A percentile compares a stretch with the other conserved stretches of the same genome.
These are phyloP conservation scores for Phyllotreta striolata DNA, from an alignment of 2,888 invertebrate genomes.

Conservation along the genomic window DNA sequence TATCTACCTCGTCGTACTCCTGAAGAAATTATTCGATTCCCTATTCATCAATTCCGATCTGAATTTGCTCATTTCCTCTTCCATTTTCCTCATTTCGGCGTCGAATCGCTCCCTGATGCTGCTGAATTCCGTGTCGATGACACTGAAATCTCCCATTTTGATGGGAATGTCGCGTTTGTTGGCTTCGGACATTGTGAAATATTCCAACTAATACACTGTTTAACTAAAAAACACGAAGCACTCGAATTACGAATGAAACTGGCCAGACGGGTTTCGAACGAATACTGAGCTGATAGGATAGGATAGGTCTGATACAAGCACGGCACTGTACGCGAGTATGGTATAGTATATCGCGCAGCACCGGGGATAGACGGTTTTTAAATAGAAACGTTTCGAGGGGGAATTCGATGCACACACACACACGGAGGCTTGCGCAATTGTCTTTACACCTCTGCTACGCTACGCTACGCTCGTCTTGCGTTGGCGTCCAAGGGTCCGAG, in stretches of 20 bases:
- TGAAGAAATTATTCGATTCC: constrained; percentile 91
- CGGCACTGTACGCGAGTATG: constrained; percentile 23
- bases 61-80: constrained; percentile 97
- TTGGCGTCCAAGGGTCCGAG: constrained; percentile 8
- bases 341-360: constrained; percentile 28
- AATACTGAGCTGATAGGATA: background rate
- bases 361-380: constrained; percentile 52
- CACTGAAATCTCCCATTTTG: constrained; percentile 92
- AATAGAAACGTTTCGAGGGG: constrained; percentile 54
- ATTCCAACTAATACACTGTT: constrained; percentile 21
- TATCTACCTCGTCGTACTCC: constrained; percentile 83
- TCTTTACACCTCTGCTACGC: constrained; percentile 31
- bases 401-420: constrained; percentile 16
- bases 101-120: constrained; percentile 95
- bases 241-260: background rate
- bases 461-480: too few relatives aligned
- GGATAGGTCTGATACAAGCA: constrained; percentile 18
- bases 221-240: constrained; percentile 6
- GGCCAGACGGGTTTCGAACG: too few relatives aligned
- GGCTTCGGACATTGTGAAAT: constrained; percentile 76
- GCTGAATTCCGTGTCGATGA: constrained; percentile 95
- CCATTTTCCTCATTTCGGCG: constrained; percentile 97
- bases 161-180: constrained; percentile 87
- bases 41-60: constrained; percentile 91
- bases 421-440: constrained; percentile 51